Percentiles rank a stretch among this genome's conserved stretches.
Evolutionary conservation across 1,140 invertebrate genomes (phyloP).

Genomic region (Linepithema humile): DNA sequence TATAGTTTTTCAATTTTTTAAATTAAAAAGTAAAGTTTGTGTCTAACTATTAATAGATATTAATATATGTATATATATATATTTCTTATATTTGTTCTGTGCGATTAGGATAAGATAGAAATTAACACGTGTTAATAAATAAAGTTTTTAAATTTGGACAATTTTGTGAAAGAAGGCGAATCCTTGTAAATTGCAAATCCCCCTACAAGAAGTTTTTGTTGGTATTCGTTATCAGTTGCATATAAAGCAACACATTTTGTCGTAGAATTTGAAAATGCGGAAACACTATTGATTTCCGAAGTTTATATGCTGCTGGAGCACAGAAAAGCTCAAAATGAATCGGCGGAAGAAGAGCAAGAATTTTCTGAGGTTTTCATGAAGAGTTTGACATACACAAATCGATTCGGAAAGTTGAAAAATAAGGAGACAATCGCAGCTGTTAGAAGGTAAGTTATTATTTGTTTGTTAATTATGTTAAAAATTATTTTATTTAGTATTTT

Average conservation of each 20-base stretch:
- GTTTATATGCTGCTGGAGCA: constrained; percentile 99
- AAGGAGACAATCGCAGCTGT: constrained; percentile 98
- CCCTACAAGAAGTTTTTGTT: background rate
- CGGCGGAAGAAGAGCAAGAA: constrained; percentile 98
- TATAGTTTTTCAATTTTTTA: background rate
- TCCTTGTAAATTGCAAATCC: background rate
- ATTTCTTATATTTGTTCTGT: background rate
- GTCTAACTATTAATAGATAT: too few relatives aligned
- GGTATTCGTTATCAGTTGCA: background rate
- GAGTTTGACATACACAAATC: constrained; percentile 97
- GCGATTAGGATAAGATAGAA: background rate
- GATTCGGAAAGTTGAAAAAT: constrained; percentile 99
- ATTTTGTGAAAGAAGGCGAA: background rate
- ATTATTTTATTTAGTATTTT: too few relatives aligned
- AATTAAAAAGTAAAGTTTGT: background rate
- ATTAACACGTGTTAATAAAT: background rate
- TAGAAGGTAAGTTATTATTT: constrained; percentile 88
- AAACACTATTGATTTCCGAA: constrained; percentile 98
- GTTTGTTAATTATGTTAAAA: too few relatives aligned
- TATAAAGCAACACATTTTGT: constrained; percentile 76
- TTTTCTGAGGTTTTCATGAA: constrained; percentile 99
- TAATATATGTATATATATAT: too few relatives aligned
- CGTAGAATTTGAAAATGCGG: constrained; percentile 98
- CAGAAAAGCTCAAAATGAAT: constrained; percentile 98
- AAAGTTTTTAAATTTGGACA: background rate